Evolutionary conservation across 2,797 vertebrate genomes (phyloP).

Genomic region (Coendou prehensilis): DNA sequence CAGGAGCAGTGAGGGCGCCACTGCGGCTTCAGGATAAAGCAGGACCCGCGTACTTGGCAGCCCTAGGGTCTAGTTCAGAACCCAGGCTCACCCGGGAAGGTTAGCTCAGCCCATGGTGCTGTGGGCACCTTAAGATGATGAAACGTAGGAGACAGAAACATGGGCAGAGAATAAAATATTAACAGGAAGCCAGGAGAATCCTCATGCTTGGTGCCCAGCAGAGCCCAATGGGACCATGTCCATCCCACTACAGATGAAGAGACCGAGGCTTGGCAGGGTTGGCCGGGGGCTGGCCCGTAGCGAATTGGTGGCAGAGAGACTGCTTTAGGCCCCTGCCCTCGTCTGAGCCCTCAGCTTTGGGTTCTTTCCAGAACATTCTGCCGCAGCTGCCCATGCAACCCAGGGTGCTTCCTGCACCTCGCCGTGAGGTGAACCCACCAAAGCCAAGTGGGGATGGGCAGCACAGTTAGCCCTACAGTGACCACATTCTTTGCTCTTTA

Average conservation of each 20-base stretch:
- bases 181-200: not conserved
- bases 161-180: accelerated
- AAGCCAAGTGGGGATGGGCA: not conserved
- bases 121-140: too few relatives aligned
- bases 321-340: not conserved
- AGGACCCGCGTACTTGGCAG: accelerated
- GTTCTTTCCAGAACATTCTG: conserved; percentile 35
- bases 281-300: not conserved
- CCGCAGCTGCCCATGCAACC: not conserved
- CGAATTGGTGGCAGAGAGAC: not conserved
- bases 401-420: not conserved
- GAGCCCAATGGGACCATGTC: accelerated
- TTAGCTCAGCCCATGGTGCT: not conserved
- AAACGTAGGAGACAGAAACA: not conserved
- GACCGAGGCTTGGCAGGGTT: not conserved
- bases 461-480: not conserved
- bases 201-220: accelerated
- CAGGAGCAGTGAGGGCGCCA: not conserved
- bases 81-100: not conserved
- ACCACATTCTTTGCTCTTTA: not conserved
- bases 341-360: not conserved
- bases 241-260: not conserved
- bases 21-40: not conserved
- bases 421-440: accelerated
- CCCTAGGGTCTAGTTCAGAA: not conserved